Conservation (phyloP, 2,888 invertebrate genomes). For the Emmelina monodactyla region DNA sequence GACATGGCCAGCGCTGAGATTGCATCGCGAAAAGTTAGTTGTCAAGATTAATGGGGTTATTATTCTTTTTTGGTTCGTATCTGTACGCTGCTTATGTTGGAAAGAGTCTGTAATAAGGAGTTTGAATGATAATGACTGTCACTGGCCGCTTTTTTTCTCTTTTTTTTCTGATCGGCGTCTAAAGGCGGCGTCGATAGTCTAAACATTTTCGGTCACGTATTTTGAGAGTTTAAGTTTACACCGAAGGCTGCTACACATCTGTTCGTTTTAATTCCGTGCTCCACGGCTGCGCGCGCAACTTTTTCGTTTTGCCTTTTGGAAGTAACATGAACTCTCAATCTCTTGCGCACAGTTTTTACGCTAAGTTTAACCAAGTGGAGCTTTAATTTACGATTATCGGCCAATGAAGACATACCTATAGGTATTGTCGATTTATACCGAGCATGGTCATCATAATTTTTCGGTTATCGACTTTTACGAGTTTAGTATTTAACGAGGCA, state of each 20-base stretch:
- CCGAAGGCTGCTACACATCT: slow-evolving; percentile 18
- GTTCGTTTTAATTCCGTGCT: slow-evolving; percentile 7
- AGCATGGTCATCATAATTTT: slow-evolving; percentile 29
- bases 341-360: slow-evolving; percentile 55
- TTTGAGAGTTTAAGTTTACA: slow-evolving; percentile 1
- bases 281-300: slow-evolving; percentile 18
- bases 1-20: slow-evolving; percentile 2
- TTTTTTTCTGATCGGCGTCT: too few relatives aligned
- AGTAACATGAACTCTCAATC: slow-evolving; percentile 60
- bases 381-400: slow-evolving; percentile 58
- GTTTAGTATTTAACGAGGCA: slow-evolving; percentile 26
- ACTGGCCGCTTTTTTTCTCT: too few relatives aligned
- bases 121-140: too few relatives aligned
- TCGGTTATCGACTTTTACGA: slow-evolving; percentile 42
- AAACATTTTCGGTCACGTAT: neutral
- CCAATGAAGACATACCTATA: slow-evolving; percentile 36
- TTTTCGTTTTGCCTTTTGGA: slow-evolving; percentile 40
- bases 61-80: too few relatives aligned
- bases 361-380: slow-evolving; percentile 46
- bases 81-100: too few relatives aligned
- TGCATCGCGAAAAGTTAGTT: neutral
- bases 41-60: slow-evolving; percentile 24
- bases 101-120: too few relatives aligned
- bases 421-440: slow-evolving; percentile 14
- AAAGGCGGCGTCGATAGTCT: neutral